Percentiles rank a stretch among this genome's conserved stretches.
These are phyloP conservation scores for Eurystomus glaucurus DNA, from an alignment of 2,797 vertebrate species.

Conservation along the genomic window DNA sequence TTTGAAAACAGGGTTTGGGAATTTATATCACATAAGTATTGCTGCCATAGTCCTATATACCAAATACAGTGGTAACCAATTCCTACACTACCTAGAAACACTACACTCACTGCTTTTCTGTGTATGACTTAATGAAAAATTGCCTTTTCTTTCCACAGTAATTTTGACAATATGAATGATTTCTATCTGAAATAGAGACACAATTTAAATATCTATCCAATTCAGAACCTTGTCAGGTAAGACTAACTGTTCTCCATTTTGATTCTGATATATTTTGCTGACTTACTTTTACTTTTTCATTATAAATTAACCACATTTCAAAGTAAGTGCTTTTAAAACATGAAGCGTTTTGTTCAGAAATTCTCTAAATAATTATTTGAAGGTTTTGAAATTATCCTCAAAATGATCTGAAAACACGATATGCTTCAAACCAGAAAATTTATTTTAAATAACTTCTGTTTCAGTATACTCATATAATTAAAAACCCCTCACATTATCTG, in stretches of 20 bases:
- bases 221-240: neutral
- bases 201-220: neutral
- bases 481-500: neutral
- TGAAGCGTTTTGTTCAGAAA: neutral
- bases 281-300: neutral
- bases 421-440: neutral
- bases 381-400: neutral
- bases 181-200: neutral
- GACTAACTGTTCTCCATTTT: neutral
- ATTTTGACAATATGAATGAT: neutral
- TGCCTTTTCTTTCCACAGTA: neutral
- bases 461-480: neutral
- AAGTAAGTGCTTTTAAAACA: neutral
- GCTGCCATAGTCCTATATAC: neutral
- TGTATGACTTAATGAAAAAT: neutral
- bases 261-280: neutral
- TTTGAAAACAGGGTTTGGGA: neutral
- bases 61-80: neutral
- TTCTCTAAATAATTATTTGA: neutral
- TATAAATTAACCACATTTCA: neutral
- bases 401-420: neutral
- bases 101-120: neutral
- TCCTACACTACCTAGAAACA: neutral
- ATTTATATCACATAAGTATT: neutral
- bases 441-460: neutral